phyloP scores from a whole-genome alignment of 2,113 vertebrate species.

The Dicerorhinus sumatrensis region DNA sequence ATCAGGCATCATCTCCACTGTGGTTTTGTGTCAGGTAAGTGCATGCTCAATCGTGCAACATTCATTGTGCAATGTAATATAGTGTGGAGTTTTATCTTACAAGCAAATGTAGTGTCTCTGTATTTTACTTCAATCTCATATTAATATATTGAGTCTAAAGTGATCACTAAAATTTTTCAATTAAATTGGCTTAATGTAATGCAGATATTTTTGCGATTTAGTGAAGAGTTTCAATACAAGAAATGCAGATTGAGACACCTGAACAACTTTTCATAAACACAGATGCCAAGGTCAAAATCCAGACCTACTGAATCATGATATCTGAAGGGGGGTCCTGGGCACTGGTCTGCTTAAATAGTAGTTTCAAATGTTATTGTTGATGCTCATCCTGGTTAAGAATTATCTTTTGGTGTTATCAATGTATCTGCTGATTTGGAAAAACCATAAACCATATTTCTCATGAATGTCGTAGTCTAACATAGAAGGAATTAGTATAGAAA shows the following conservation, averaged over 20 bases:
- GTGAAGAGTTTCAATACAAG: background rate
- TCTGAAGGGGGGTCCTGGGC: rapidly evolving
- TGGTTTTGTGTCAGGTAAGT: background rate
- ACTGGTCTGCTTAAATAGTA: background rate
- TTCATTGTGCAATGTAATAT: background rate
- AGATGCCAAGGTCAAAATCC: background rate
- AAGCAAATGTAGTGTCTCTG: background rate
- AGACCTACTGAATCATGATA: background rate
- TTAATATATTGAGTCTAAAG: background rate
- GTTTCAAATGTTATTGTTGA: background rate
- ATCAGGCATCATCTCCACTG: background rate
- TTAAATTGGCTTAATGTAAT: background rate
- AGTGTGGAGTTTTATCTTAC: background rate
- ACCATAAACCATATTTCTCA: background rate
- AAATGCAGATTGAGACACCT: background rate
- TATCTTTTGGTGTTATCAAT: background rate
- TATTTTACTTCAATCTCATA: background rate
- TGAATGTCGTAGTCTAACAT: background rate
- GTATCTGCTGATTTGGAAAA: background rate
- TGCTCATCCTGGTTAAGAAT: background rate
- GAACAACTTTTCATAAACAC: background rate
- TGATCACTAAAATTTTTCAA: background rate
- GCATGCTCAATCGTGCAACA: background rate
- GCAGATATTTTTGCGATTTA: background rate
- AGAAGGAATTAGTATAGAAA: background rate